phyloP scores from a whole-genome alignment of 1,140 invertebrate species.

The Pomacea maculata region DNA sequence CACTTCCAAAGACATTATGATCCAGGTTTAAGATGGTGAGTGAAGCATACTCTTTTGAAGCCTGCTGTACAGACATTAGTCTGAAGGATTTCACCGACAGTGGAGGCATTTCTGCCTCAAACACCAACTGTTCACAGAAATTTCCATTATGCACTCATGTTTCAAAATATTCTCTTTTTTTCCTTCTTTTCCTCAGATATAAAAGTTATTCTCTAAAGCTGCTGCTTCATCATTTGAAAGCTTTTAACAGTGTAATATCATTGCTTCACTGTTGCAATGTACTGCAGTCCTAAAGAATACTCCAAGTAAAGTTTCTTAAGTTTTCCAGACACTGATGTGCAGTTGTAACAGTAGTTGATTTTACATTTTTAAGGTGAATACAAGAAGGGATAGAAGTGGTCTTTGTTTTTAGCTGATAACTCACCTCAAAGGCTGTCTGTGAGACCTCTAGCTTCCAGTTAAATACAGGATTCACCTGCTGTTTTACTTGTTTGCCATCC shows the following conservation, averaged over 20 bases:
- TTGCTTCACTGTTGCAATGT: no score
- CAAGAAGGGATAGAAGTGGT: no score
- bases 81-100: constrained; percentile 21
- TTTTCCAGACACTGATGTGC: no score
- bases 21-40: constrained; percentile 5
- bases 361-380: no score
- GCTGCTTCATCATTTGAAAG: no score
- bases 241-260: no score
- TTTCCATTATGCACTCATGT: neutral
- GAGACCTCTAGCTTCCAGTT: neutral
- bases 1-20: neutral
- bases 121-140: constrained; percentile 31
- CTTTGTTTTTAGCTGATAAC: neutral
- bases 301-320: no score
- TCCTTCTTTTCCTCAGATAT: neutral
- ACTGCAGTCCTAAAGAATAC: no score
- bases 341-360: no score
- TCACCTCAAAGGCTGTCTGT: neutral
- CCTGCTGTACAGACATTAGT: constrained; percentile 13
- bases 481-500: neutral
- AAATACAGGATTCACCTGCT: neutral
- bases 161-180: neutral
- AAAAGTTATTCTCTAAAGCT: no score
- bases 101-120: constrained; percentile 32
- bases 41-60: neutral